Conservation (phyloP, 2,113 vertebrate species). For the Pitta sordida region DNA sequence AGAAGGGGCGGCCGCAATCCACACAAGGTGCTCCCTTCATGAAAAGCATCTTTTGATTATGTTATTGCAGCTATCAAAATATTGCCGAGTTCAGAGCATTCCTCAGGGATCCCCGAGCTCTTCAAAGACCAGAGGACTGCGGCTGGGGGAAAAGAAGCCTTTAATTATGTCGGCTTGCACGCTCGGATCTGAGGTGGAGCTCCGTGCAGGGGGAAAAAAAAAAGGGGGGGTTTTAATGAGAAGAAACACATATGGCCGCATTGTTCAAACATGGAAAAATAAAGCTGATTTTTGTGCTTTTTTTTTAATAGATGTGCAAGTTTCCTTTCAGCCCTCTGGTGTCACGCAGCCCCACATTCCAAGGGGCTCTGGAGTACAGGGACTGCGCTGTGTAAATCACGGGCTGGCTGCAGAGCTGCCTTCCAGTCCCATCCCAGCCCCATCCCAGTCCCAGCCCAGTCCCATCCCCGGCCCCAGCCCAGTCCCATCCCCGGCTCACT, state of each 20-base stretch:
- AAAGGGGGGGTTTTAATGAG: constrained; percentile 38
- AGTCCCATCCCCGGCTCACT: accelerated
- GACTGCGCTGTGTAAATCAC: accelerated
- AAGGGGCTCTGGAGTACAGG: neutral
- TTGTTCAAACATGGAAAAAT: neutral
- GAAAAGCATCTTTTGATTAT: constrained; percentile 53
- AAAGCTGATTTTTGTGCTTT: neutral
- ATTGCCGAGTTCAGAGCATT: constrained; percentile 33
- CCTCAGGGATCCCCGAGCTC: constrained; percentile 29
- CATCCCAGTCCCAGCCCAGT: neutral
- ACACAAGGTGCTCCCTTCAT: constrained; percentile 36
- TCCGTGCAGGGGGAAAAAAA: neutral
- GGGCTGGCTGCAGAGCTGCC: neutral
- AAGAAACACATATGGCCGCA: constrained; percentile 1
- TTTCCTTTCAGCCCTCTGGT: neutral
- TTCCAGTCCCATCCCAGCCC: accelerated
- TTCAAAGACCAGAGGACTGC: constrained; percentile 39
- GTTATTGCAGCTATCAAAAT: constrained; percentile 64
- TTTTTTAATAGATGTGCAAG: neutral
- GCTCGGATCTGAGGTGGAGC: neutral
- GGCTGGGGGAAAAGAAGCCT: constrained; percentile 21
- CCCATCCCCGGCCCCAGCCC: neutral
- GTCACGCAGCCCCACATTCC: neutral
- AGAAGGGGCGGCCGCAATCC: neutral
- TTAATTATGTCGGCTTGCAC: constrained; percentile 7